phyloP scores from a whole-genome alignment of 2,113 vertebrate genomes.

The Australoheros scitulus region DNA sequence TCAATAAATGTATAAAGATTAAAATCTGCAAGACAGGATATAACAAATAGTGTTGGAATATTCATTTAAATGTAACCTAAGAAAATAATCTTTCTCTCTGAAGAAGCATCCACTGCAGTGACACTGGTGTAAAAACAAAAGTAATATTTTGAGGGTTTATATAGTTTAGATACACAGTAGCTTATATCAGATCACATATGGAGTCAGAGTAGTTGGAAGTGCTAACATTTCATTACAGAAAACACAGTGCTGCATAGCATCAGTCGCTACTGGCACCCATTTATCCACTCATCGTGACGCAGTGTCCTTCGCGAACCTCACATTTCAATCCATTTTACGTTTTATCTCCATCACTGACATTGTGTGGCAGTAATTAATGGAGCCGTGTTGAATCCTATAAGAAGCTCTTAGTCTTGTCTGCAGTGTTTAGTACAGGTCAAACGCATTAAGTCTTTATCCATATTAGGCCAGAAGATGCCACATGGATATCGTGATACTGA shows the following conservation, averaged over 20 bases:
- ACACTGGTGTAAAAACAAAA: neutral
- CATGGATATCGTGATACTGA: slow-evolving; percentile 13
- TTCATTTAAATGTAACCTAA: neutral
- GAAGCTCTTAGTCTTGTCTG: slow-evolving; percentile 25
- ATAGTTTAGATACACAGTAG: neutral
- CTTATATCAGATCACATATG: neutral
- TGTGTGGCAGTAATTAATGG: slow-evolving; percentile 55
- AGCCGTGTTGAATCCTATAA: slow-evolving; percentile 26
- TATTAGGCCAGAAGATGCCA: slow-evolving; percentile 9
- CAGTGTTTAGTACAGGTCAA: slow-evolving; percentile 11
- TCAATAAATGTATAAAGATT: neutral
- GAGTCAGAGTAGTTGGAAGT: neutral
- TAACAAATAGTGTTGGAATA: neutral
- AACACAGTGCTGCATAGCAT: slow-evolving; percentile 27
- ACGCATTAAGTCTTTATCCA: slow-evolving; percentile 4
- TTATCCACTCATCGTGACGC: slow-evolving; percentile 48
- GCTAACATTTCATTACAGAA: slow-evolving; percentile 18
- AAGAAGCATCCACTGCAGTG: neutral
- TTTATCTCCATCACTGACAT: slow-evolving; percentile 45
- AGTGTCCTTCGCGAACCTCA: slow-evolving; percentile 40
- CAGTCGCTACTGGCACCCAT: slow-evolving; percentile 21
- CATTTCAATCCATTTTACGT: slow-evolving; percentile 52
- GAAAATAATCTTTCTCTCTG: neutral
- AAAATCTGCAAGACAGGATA: neutral
- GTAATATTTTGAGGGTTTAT: neutral